These are phyloP conservation scores for Ligdia adustata DNA, from an alignment of 2,888 invertebrate species.

Conservation along the genomic window DNA sequence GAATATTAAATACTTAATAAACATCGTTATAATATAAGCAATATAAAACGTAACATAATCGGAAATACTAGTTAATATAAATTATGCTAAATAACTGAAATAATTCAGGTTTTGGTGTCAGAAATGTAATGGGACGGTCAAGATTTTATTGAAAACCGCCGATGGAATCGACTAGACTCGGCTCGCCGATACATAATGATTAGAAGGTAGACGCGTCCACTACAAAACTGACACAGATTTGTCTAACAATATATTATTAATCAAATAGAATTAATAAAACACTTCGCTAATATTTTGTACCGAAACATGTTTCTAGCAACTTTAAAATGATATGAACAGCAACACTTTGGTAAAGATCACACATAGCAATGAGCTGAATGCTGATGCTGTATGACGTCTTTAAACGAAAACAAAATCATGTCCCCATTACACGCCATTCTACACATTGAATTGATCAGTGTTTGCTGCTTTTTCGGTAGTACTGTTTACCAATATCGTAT, in stretches of 20 bases:
- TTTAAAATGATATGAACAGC: constrained; percentile 82
- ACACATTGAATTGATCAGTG: constrained; percentile 78
- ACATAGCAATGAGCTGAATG: constrained; percentile 55
- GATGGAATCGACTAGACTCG: constrained; percentile 65
- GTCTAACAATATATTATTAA: constrained; percentile 77
- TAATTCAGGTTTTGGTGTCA: constrained; percentile 68
- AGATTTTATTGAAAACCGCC: constrained; percentile 49
- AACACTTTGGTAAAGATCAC: constrained; percentile 79
- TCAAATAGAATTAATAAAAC: constrained; percentile 76
- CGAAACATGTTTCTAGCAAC: constrained; percentile 78
- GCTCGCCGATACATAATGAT: constrained; percentile 40
- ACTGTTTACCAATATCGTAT: constrained; percentile 71
- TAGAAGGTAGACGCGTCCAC: constrained; percentile 48
- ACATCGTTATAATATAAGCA: constrained; percentile 83
- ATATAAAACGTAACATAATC: constrained; percentile 84
- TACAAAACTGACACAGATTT: constrained; percentile 70
- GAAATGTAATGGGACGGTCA: constrained; percentile 56
- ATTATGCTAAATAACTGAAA: constrained; percentile 83
- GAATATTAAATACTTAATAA: constrained; percentile 83
- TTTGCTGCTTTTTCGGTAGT: constrained; percentile 71
- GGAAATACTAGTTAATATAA: constrained; percentile 82
- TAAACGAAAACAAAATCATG: constrained; percentile 54
- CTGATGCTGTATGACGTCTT: constrained; percentile 49
- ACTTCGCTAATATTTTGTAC: constrained; percentile 79
- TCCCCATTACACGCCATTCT: constrained; percentile 60